Conservation (phyloP, 2,888 invertebrate species). For the Ochropacha duplaris region DNA sequence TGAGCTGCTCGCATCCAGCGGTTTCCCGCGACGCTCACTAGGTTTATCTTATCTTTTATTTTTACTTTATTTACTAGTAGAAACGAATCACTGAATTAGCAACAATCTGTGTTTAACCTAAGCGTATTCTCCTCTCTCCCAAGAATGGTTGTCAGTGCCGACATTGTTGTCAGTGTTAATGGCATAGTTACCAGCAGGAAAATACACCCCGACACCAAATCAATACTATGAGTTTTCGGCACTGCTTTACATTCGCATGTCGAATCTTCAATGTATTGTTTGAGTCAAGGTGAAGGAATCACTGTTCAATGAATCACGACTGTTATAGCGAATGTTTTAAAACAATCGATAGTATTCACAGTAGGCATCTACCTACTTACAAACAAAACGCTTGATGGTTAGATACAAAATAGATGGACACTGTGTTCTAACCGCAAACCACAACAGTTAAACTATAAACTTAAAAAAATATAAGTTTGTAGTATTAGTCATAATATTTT, state of each 20-base stretch:
- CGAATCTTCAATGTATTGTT: conserved; percentile 29
- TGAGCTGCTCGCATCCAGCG: too few relatives aligned
- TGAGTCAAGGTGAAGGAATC: conserved; percentile 33
- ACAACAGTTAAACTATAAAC: not conserved
- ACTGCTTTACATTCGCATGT: conserved; percentile 30
- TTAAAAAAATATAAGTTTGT: not conserved
- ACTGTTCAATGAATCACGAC: conserved; percentile 37
- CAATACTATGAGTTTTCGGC: conserved; percentile 31
- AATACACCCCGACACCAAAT: conserved; percentile 15
- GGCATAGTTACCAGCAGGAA: conserved; percentile 27
- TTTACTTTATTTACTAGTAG: too few relatives aligned
- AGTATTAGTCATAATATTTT: not conserved
- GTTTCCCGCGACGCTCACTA: too few relatives aligned
- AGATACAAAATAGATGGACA: not conserved
- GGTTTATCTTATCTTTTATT: too few relatives aligned
- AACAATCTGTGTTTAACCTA: not conserved
- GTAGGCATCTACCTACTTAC: not conserved
- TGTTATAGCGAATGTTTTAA: conserved; percentile 29
- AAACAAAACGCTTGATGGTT: not conserved
- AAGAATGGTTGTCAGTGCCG: not conserved
- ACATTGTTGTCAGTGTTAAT: conserved; percentile 24
- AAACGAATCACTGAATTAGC: too few relatives aligned
- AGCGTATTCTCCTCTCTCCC: not conserved
- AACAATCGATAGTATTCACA: conserved; percentile 46
- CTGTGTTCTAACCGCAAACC: not conserved